Percentiles rank a stretch among this genome's conserved stretches.
phyloP scores from a whole-genome alignment of 1,140 invertebrate species.

The Chlorops oryzae region DNA sequence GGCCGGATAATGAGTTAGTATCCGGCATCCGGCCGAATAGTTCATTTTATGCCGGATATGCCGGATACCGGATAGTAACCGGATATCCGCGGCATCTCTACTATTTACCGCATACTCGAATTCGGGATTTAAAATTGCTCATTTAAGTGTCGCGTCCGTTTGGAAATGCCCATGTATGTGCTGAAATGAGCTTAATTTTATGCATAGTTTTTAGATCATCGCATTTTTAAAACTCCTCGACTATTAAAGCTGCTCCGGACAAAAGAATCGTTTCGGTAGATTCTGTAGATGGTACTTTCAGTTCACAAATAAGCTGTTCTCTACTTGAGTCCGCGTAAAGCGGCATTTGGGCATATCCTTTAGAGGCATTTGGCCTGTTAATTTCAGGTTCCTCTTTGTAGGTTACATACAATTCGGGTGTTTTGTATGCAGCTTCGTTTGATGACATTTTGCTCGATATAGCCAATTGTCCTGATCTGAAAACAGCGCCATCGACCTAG shows the following conservation, averaged over 20 bases:
- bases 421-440: slow-evolving; percentile 7
- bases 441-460: not conserved
- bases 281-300: slow-evolving; percentile 25
- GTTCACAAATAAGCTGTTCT: slow-evolving; percentile 32
- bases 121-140: no score
- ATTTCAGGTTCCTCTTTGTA: slow-evolving; percentile 6
- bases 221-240: slow-evolving; percentile 29
- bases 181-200: no score
- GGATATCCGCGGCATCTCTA: no score
- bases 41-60: no score
- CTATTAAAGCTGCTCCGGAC: slow-evolving; percentile 39
- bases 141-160: no score
- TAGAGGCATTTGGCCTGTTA: not conserved
- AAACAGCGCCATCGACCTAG: slow-evolving; percentile 20
- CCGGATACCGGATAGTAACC: no score
- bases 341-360: slow-evolving; percentile 18
- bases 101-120: no score
- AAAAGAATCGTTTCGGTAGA: slow-evolving; percentile 28
- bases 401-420: slow-evolving; percentile 10
- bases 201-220: no score
- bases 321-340: slow-evolving; percentile 31
- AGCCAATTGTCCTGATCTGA: slow-evolving; percentile 11
- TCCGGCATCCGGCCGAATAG: no score
- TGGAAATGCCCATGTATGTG: no score
- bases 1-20: no score